Evolutionary conservation across 1,140 invertebrate species (phyloP).

Genomic region (Pseudomyrmex concolor): DNA sequence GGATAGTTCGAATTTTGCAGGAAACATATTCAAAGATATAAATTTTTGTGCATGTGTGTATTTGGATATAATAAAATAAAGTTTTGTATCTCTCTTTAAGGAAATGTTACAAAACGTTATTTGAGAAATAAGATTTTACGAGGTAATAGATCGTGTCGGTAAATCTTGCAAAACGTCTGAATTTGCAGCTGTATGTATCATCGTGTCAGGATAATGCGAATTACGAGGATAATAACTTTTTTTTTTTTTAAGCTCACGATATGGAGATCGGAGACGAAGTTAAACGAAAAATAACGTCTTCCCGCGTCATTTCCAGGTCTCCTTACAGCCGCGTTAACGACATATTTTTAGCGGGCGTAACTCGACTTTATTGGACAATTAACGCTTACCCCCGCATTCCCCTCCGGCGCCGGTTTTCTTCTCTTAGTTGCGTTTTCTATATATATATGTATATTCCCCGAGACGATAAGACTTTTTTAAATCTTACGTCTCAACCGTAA

Average conservation of each 20-base stretch:
- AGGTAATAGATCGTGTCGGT: not conserved
- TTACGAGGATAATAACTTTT: constrained; percentile 40
- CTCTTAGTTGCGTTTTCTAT: constrained; percentile 27
- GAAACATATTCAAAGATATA: not conserved
- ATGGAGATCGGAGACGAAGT: constrained; percentile 33
- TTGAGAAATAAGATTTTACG: not conserved
- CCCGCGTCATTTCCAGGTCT: constrained; percentile 77
- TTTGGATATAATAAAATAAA: not conserved
- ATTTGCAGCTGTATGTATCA: not conserved
- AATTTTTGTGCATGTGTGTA: not conserved
- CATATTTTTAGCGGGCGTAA: constrained; percentile 81
- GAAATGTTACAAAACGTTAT: not conserved
- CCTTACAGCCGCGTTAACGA: constrained; percentile 74
- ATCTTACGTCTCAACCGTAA: constrained; percentile 75
- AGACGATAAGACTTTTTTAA: constrained; percentile 81
- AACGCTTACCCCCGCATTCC: constrained; percentile 76
- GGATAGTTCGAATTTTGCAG: not conserved
- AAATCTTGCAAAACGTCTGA: not conserved
- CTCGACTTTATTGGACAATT: constrained; percentile 84
- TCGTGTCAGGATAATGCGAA: not conserved
- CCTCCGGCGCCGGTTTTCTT: constrained; percentile 43
- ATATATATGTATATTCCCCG: constrained; percentile 36
- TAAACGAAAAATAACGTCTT: constrained; percentile 76
- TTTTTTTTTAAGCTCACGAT: constrained; percentile 28
- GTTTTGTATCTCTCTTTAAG: not conserved